Percentiles rank a stretch among this genome's conserved stretches.
phyloP scores from a whole-genome alignment of 2,797 vertebrate genomes.

The Rhincodon typus region DNA sequence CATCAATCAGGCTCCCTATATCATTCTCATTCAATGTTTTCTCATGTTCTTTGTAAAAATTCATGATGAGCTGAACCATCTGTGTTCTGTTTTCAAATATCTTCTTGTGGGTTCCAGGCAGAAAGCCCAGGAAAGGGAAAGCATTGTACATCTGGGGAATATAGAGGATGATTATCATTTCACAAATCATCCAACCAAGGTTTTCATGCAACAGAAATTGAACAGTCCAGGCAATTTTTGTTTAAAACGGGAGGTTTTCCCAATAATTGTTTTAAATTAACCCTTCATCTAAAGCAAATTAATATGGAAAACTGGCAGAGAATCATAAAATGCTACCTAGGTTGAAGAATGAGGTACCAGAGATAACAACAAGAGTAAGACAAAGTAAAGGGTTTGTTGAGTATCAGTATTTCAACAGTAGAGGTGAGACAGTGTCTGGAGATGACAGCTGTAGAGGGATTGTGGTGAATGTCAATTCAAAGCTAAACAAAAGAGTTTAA shows the following conservation, averaged over 20 bases:
- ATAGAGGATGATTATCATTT: background rate
- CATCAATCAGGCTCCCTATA: constrained; percentile 52
- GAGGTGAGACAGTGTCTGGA: background rate
- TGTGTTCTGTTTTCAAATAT: constrained; percentile 32
- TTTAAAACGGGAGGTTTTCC: background rate
- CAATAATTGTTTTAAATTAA: background rate
- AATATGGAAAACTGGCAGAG: background rate
- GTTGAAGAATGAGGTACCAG: background rate
- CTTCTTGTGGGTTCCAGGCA: constrained; percentile 34
- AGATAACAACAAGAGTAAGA: background rate
- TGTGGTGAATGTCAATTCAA: background rate
- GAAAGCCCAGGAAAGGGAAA: constrained; percentile 31
- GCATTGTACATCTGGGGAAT: constrained; percentile 32
- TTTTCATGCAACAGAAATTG: background rate
- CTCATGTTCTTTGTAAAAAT: constrained; percentile 11
- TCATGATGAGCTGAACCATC: constrained; percentile 18
- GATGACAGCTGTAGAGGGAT: background rate
- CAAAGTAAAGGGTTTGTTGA: background rate
- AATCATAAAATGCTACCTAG: background rate
- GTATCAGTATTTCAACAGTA: background rate
- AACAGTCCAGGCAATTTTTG: background rate
- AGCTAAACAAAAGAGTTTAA: background rate
- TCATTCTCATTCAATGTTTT: constrained; percentile 42
- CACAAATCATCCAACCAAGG: background rate
- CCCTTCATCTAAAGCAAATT: background rate